A percentile compares a stretch with the other conserved stretches of the same genome.
phyloP scores from a whole-genome alignment of 2,797 vertebrate species.

The Gymnothorax javanicus region DNA sequence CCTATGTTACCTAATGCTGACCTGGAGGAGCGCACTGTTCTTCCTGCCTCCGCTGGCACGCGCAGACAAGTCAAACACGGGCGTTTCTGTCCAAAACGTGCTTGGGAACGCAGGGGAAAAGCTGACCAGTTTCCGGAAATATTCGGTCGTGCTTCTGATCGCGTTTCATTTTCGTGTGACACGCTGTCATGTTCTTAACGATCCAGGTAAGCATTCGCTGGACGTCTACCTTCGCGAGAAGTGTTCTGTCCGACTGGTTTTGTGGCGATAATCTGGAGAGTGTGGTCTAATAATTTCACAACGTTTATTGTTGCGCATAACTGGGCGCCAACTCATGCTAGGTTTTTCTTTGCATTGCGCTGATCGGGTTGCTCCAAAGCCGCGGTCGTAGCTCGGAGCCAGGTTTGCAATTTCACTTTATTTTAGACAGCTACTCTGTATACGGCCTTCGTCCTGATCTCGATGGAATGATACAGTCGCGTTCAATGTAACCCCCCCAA shows the following conservation, averaged over 20 bases:
- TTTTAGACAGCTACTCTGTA: not conserved
- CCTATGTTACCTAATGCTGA: too few relatives aligned
- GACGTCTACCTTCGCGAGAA: not conserved
- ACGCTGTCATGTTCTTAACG: not conserved
- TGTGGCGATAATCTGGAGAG: not conserved
- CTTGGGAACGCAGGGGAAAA: not conserved
- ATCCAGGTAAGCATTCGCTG: not conserved
- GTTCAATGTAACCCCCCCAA: not conserved
- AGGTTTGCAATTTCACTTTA: not conserved
- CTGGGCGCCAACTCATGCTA: too few relatives aligned
- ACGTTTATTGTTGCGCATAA: not conserved
- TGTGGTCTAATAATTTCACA: not conserved
- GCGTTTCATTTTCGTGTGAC: not conserved
- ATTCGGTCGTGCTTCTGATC: not conserved
- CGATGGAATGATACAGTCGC: not conserved
- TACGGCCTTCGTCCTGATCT: not conserved
- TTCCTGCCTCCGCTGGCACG: not conserved
- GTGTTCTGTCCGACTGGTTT: not conserved
- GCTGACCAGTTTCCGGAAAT: constrained; percentile 9
- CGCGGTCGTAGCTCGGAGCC: not conserved
- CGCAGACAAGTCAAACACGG: not conserved
- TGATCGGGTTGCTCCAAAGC: not conserved
- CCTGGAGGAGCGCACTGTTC: not conserved
- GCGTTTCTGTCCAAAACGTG: not conserved
- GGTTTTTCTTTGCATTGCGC: too few relatives aligned